Percentiles rank a stretch among this genome's conserved stretches.
Evolutionary conservation across 2,113 vertebrate species (phyloP).

Genomic region (Muntiacus muntjak): DNA sequence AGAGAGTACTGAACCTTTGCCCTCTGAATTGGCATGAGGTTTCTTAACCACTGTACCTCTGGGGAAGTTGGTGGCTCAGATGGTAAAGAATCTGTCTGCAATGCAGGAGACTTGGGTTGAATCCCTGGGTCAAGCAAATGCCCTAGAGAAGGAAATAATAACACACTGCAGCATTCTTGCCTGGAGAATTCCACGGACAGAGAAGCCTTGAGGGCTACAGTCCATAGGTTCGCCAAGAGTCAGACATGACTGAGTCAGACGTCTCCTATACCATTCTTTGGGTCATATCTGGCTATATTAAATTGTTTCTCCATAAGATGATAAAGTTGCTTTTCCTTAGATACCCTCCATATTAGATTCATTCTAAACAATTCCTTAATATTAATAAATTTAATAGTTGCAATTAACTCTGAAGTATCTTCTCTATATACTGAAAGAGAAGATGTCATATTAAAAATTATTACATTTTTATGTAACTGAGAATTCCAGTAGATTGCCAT

Average conservation of each 20-base stretch:
- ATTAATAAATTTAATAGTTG: neutral
- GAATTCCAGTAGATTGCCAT: neutral
- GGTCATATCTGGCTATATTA: neutral
- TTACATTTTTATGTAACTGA: neutral
- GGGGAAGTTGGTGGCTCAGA: neutral
- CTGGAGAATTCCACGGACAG: neutral
- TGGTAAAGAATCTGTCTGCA: neutral
- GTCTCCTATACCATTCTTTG: neutral
- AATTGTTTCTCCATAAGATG: neutral
- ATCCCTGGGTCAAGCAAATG: neutral
- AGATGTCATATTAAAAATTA: neutral
- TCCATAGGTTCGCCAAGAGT: neutral
- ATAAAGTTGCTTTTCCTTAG: neutral
- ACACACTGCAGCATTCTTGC: neutral
- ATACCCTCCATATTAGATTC: neutral
- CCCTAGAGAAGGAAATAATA: neutral
- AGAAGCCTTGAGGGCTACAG: neutral
- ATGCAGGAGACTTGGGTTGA: neutral
- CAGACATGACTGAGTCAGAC: neutral
- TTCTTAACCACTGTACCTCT: neutral
- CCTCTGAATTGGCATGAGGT: neutral
- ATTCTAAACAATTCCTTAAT: neutral
- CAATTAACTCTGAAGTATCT: neutral
- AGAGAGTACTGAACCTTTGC: neutral
- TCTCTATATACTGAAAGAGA: neutral